A percentile compares a stretch with the other conserved stretches of the same genome.
Evolutionary conservation across 2,888 invertebrate genomes (phyloP).

Genomic region (Tenthredo livida): DNA sequence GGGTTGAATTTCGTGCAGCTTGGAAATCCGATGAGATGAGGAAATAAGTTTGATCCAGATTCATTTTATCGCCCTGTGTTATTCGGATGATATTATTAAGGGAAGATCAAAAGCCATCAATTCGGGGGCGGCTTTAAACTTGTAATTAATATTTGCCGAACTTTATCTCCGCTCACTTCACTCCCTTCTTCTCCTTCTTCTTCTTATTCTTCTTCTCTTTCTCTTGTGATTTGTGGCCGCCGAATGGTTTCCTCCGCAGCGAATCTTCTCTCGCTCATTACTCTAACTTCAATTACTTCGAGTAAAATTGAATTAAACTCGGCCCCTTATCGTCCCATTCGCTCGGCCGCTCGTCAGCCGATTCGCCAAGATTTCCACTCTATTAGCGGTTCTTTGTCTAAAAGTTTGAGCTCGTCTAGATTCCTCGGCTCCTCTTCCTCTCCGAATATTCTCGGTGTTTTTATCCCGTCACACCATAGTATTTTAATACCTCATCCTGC

Average conservation of each 20-base stretch:
- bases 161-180: background rate
- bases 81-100: constrained; percentile 28
- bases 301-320: constrained; percentile 60
- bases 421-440: background rate
- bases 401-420: background rate
- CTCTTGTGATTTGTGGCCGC: constrained; percentile 36
- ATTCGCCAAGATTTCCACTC: constrained; percentile 60
- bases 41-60: background rate
- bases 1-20: background rate
- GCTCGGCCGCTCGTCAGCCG: constrained; percentile 52
- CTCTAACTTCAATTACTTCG: constrained; percentile 53
- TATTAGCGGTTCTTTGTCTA: constrained; percentile 54
- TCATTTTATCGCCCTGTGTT: constrained; percentile 15
- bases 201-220: constrained; percentile 33
- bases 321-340: constrained; percentile 7
- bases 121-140: constrained; percentile 9
- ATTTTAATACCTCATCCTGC: background rate
- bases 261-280: constrained; percentile 50
- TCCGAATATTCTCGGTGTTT: background rate
- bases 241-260: constrained; percentile 10
- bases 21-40: background rate
- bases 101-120: constrained; percentile 41
- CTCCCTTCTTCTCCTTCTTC: constrained; percentile 11
- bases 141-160: constrained; percentile 39
- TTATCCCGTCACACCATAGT: background rate